A percentile compares a stretch with the other conserved stretches of the same genome.
Conservation (phyloP, 1,140 invertebrate species). For the Chironomus tepperi region DNA sequence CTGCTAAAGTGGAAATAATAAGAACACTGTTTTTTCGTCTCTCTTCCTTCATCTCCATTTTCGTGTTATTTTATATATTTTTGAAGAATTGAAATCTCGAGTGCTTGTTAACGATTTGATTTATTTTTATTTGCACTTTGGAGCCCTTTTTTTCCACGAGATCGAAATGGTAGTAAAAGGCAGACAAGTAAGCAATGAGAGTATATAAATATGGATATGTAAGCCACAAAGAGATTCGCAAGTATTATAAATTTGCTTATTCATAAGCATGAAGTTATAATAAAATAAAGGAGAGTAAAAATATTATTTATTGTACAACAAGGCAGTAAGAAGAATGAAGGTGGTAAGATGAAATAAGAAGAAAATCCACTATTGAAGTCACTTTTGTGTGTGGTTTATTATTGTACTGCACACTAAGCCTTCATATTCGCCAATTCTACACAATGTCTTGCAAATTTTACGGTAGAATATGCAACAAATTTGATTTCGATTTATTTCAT, state of each 20-base stretch:
- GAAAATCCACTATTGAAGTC: slow-evolving; percentile 1
- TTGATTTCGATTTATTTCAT: slow-evolving; percentile 20
- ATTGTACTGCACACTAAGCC: no score
- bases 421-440: no score
- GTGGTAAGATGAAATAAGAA: background rate
- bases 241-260: slow-evolving; percentile 19
- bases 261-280: slow-evolving; percentile 3
- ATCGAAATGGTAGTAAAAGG: no score
- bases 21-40: no score
- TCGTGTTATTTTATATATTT: slow-evolving; percentile 8
- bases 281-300: no score
- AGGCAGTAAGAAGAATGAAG: background rate
- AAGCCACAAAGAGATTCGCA: slow-evolving; percentile 10
- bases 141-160: background rate
- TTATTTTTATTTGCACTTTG: slow-evolving; percentile 19
- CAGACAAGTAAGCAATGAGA: background rate
- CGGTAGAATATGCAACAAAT: slow-evolving; percentile 22
- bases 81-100: slow-evolving; percentile 2
- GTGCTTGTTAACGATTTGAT: slow-evolving; percentile 17
- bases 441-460: slow-evolving; percentile 4
- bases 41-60: background rate
- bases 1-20: no score
- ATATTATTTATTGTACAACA: no score
- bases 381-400: slow-evolving; percentile 8
- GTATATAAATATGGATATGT: slow-evolving; percentile 1